Evolutionary conservation across 2,113 vertebrate species (phyloP), one percentile per base, ranked within the genome.

Genomic region (Spermophilus dauricus): DNA sequence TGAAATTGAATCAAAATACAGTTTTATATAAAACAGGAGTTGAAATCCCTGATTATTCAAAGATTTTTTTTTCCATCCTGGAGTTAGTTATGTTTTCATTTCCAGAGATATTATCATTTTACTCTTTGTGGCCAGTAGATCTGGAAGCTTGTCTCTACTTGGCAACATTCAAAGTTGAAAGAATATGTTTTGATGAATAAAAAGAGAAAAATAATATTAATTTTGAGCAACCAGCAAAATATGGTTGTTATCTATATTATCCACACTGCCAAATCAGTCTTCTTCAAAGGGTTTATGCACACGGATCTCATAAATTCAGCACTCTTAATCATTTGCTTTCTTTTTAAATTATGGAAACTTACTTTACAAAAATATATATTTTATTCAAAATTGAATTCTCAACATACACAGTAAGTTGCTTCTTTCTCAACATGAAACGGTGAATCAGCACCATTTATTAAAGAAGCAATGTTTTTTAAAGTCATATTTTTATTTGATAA

Each of bases 61-160:
- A 86, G 42, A 51, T 51, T 51, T 51, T 51, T 51, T 48, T 92
- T 96, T 92, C 37, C n/a, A 81, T 51, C 51, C 91, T 81, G 26
- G 72, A 89, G 6, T 94, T 80, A 51, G 53, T 58, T 95, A 97
- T 51, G 22, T 70, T 92, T 95, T 94, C 90, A 80, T 96, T 85
- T 94, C 39, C 86, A 73, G 28, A 94, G 80, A 92, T 89, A 70
- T 48, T 76, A 94, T 94, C 84, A 61, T 89, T 88, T 85, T 89
- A 75, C 34, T 76, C 42, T 73, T 81, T 95, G 80, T 72, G 80
- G 61, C 61, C 61, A 58, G 51, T 53, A 39, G 32, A 92, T 72
- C 70, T 86, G 75, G 61, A 94, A 84, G 42, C 28, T 39, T 65
- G 17, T 37, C 76, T 89, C 92, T 45, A 51, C 69, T 76, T 61